A percentile compares a stretch with the other conserved stretches of the same genome.
Conservation (phyloP, 2,888 invertebrate species). For the Aphrophora alni region DNA sequence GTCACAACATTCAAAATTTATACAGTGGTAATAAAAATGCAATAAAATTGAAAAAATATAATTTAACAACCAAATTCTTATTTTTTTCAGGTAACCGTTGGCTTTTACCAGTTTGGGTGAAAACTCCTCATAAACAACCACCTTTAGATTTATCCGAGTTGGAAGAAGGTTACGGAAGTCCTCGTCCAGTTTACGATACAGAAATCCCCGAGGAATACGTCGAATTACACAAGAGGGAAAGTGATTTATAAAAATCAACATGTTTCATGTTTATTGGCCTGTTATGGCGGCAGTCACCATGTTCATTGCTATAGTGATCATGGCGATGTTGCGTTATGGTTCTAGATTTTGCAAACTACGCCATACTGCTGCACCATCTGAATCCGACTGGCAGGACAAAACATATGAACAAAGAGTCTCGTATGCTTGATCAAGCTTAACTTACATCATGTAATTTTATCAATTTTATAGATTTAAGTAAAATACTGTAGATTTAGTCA, state of each 20-base stretch:
- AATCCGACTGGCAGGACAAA: slow-evolving; percentile 71
- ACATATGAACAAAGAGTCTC: slow-evolving; percentile 71
- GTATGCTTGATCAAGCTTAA: slow-evolving; percentile 59
- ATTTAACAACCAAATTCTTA: neutral
- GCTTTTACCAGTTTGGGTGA: slow-evolving; percentile 83
- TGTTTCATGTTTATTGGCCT: slow-evolving; percentile 79
- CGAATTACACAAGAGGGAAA: slow-evolving; percentile 78
- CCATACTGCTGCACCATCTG: slow-evolving; percentile 63
- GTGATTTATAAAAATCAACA: slow-evolving; percentile 75
- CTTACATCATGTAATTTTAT: too few species aligned
- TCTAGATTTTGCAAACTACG: slow-evolving; percentile 73
- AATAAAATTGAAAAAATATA: neutral
- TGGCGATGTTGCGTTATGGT: slow-evolving; percentile 77
- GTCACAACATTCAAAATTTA: too few species aligned
- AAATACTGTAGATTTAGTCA: neutral
- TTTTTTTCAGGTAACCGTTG: slow-evolving; percentile 76
- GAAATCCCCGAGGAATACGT: slow-evolving; percentile 60
- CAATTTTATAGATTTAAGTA: neutral
- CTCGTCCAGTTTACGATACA: slow-evolving; percentile 48
- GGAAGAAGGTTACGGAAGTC: slow-evolving; percentile 60
- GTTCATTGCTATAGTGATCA: slow-evolving; percentile 74
- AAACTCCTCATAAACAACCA: slow-evolving; percentile 82
- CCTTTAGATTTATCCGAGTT: slow-evolving; percentile 81
- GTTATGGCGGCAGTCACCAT: slow-evolving; percentile 75
- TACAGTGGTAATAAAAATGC: neutral